Evolutionary conservation across 1,140 invertebrate genomes (phyloP), one percentile per base, ranked within the genome.

Genomic region (Pogonomyrmex californicus): DNA sequence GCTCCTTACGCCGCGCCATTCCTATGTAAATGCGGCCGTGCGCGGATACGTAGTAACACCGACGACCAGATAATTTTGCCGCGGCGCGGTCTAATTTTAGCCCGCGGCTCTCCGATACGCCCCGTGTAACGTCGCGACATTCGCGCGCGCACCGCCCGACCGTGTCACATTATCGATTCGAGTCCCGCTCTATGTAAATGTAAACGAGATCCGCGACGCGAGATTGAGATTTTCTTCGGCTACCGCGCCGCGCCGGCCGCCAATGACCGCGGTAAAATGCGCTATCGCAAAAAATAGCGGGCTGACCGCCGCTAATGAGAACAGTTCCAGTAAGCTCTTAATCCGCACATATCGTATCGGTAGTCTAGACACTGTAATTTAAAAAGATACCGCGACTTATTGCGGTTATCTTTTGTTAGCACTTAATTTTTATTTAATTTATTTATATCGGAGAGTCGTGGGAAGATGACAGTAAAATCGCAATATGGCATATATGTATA

Each of bases 131-230:
- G 78, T 58, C 78, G 78, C 78, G 78, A 82, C 78, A 66, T 66
- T 79, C 76, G 60, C 78, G 60, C 77, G 47, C 58, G 44, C 77
- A 30, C 66, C 41, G 79, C 6, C 41, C 68, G 79, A 62, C 36
- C 79, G 66, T 82, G 79, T 82, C 79, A 60, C 68, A 75, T 83
- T 83, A 83, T 83, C 79, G 68, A 83, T 83, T 83, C 79, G 41
- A 83, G 68, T 83, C 79, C 33, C 54, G 79, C 41, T 44, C 33
- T 75, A 60, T 83, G 79, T 62, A 83, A 83, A 83, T 83, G 79
- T 73, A 82, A 73, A 82, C 79, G 79, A 83, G 79, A 83, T 75
- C 33, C 17, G 79, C 54, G 79, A 73, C 65, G 36, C 77, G 77
- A 54, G 78, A 73, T 83, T 47, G 79, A 60, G 79, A 60, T 83